A percentile compares a stretch with the other conserved stretches of the same genome.
phyloP scores from a whole-genome alignment of 2,113 vertebrate species.

The Semnornis frantzii region DNA sequence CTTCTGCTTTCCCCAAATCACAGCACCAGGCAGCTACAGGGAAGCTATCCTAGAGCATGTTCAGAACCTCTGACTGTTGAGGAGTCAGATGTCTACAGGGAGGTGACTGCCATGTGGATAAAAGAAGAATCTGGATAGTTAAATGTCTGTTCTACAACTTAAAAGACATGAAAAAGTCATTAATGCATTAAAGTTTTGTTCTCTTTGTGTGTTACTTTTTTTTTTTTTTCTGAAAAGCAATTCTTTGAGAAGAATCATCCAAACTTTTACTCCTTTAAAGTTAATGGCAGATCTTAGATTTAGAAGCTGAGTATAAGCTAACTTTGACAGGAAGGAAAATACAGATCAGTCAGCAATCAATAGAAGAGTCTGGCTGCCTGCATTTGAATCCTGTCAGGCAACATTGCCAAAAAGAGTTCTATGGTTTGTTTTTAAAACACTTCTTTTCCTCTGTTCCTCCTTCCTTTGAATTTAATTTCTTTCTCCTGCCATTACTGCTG shows the following conservation, averaged over 20 bases:
- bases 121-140: background rate
- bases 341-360: conserved; percentile 64
- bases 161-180: background rate
- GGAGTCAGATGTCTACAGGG: background rate
- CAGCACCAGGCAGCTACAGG: background rate
- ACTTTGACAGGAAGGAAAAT: conserved; percentile 10
- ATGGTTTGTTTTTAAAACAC: conserved; percentile 23
- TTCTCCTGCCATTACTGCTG: background rate
- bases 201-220: background rate
- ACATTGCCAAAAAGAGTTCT: background rate
- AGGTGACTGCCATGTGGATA: background rate
- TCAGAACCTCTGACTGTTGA: background rate
- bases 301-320: conserved; percentile 30
- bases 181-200: background rate
- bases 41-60: background rate
- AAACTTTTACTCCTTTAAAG: background rate
- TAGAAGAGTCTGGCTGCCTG: conserved; percentile 27
- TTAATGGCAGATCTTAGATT: conserved; percentile 39
- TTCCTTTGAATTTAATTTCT: conserved; percentile 55
- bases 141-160: background rate
- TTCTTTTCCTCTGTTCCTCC: conserved; percentile 22
- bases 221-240: conserved; percentile 15
- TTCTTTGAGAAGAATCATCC: background rate
- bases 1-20: background rate
- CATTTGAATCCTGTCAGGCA: conserved; percentile 24